Evolutionary conservation across 2,888 invertebrate genomes (phyloP), one percentile per base, ranked within the genome.

Genomic region (Oscheius sp.): DNA sequence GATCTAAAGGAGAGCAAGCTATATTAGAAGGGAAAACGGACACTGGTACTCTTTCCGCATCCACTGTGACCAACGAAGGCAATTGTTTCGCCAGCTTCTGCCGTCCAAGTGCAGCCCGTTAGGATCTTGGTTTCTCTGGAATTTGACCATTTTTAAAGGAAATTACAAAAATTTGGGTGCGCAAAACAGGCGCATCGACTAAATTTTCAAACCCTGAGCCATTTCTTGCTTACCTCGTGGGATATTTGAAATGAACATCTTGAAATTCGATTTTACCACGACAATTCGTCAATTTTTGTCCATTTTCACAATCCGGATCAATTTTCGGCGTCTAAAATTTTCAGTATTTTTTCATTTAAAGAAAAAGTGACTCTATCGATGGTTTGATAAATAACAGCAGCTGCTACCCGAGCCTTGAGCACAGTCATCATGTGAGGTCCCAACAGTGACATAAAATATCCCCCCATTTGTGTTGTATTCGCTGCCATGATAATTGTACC

Each of bases 171-270:
- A n/a, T n/a, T n/a, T n/a, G n/a, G n/a, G n/a, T 35, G 35, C 35
- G 3, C 35, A 35, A 9, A 35, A 35, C 35, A 35, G 9, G 35
- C 35, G 5, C 35, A 3, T 35, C 27, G n/a, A n/a, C n/a, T n/a
- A n/a, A n/a, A n/a, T n/a, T n/a, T 25, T 27, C 12, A 58, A 29
- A 27, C 2, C 29, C n/a, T n/a, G n/a, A n/a, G n/a, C n/a, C n/a
- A n/a, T n/a, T n/a, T n/a, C n/a, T 7, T 59, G 5, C 35, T 35
- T 35, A 35, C 43, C 84, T 79, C 3, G 77, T 83, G 2, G 84
- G 77, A 70, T 86, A 86, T 53, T 79, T 76, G 68, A 86, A 86
- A 16, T 77, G 75, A 12, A 86, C 86, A 66, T 86, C 73, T 23
- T 81, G 71, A 69, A 85, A 84, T 35, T 81, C 77, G 12, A 85